phyloP scores from a whole-genome alignment of 2,888 invertebrate species.

The Rhagonycha lutea region DNA sequence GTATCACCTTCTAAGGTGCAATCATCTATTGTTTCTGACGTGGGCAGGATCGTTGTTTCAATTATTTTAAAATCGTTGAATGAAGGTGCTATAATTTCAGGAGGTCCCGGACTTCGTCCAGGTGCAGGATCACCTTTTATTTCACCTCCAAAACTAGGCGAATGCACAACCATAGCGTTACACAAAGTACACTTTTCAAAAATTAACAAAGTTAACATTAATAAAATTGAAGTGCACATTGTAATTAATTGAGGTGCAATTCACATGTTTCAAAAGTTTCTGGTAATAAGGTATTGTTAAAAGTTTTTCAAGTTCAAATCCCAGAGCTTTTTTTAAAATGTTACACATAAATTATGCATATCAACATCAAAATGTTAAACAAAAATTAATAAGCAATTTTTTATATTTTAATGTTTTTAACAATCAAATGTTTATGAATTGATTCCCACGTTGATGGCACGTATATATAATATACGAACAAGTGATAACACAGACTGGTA shows the following conservation, averaged over 20 bases:
- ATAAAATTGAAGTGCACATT: constrained; percentile 2
- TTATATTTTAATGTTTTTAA: neutral
- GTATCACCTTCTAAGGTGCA: constrained; percentile 45
- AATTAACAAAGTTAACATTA: constrained; percentile 11
- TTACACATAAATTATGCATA: constrained; percentile 1
- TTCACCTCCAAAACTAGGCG: constrained; percentile 46
- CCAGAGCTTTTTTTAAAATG: neutral
- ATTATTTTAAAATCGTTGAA: constrained; percentile 13
- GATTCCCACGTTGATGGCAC: constrained; percentile 22
- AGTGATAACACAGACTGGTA: constrained; percentile 43
- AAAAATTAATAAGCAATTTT: constrained; percentile 3
- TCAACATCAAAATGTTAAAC: neutral
- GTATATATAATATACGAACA: constrained; percentile 39
- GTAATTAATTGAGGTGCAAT: neutral
- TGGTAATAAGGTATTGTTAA: neutral
- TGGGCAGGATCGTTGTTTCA: constrained; percentile 27
- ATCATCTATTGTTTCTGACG: constrained; percentile 18
- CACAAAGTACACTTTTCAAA: constrained; percentile 18
- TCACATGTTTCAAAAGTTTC: neutral
- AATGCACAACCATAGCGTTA: constrained; percentile 38
- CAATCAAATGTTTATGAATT: constrained; percentile 2
- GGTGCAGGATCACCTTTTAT: constrained; percentile 69
- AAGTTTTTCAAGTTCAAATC: neutral
- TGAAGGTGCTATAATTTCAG: constrained; percentile 38
- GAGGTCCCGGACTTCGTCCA: constrained; percentile 69